Percentiles rank a stretch among this genome's conserved stretches.
These are phyloP conservation scores for Macrostomum cliftonense DNA, from an alignment of 2,888 invertebrate genomes.

Conservation along the genomic window DNA sequence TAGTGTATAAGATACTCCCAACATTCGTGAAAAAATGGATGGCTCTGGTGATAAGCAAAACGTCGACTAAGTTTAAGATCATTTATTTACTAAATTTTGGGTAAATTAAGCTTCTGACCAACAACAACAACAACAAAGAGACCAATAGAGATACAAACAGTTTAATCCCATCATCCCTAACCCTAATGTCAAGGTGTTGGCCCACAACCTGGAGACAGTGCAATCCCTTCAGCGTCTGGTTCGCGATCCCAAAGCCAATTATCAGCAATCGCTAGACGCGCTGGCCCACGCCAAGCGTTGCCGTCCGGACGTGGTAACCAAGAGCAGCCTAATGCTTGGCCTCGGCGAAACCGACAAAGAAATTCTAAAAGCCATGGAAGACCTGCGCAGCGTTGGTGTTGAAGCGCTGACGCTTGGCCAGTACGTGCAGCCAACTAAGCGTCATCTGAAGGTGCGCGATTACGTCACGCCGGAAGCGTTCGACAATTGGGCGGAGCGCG, in stretches of 20 bases:
- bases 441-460: conserved; percentile 73
- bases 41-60: no score
- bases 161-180: no score
- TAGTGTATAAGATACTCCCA: no score
- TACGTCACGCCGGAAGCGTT: conserved; percentile 90
- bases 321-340: conserved; percentile 93
- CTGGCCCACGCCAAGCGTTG: conserved; percentile 59
- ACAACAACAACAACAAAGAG: no score
- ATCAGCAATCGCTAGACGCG: conserved; percentile 65
- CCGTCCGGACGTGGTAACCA: conserved; percentile 68
- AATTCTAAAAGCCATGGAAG: conserved; percentile 56
- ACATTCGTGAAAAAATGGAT: no score
- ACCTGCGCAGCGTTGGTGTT: conserved; percentile 58
- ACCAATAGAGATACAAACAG: no score
- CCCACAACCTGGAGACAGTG: conserved; percentile 95
- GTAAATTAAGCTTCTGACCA: no score
- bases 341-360: conserved; percentile 65
- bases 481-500: conserved; percentile 59
- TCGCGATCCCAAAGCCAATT: conserved; percentile 76
- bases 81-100: no score
- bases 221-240: conserved; percentile 69
- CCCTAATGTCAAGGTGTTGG: conserved; percentile 67
- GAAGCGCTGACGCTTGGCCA: conserved; percentile 92
- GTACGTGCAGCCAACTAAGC: conserved; percentile 97
- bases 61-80: no score